Percentiles rank a stretch among this genome's conserved stretches.
Evolutionary conservation across 2,888 invertebrate species (phyloP).

Genomic region (Xestia xanthographa): DNA sequence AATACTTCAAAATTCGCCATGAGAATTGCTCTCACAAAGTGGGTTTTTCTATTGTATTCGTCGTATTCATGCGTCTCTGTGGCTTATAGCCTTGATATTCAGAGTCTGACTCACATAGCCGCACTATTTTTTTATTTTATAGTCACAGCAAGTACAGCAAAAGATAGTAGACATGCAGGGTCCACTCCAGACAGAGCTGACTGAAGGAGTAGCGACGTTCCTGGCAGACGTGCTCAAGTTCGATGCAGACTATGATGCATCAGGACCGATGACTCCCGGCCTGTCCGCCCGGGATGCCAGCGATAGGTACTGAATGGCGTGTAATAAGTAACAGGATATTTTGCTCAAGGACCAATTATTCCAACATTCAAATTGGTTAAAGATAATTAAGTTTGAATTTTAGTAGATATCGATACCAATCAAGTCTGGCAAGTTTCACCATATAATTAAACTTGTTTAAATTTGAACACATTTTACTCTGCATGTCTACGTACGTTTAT

Average conservation of each 20-base stretch:
- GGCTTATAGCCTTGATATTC: background rate
- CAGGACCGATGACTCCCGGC: constrained; percentile 96
- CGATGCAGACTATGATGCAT: constrained; percentile 92
- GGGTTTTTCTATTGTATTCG: background rate
- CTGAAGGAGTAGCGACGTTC: constrained; percentile 93
- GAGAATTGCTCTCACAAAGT: background rate
- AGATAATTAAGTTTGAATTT: background rate
- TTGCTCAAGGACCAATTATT: too few relatives aligned
- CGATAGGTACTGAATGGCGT: constrained; percentile 90
- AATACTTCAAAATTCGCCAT: background rate
- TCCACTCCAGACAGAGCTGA: constrained; percentile 93
- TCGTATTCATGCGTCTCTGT: background rate
- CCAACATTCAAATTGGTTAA: too few relatives aligned
- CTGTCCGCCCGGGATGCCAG: constrained; percentile 97
- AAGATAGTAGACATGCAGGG: constrained; percentile 93
- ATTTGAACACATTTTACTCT: too few relatives aligned
- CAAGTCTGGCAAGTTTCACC: background rate
- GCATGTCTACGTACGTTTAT: too few relatives aligned
- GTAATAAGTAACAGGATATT: background rate
- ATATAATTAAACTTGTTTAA: background rate
- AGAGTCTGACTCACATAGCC: background rate
- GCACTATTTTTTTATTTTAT: constrained; percentile 9
- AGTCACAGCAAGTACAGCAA: constrained; percentile 93
- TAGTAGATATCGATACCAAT: background rate
- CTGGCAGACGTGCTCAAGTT: constrained; percentile 92